Base-by-base conservation (phyloP, 2,888 invertebrate species). In the Agrotis ipsilon region DNA sequence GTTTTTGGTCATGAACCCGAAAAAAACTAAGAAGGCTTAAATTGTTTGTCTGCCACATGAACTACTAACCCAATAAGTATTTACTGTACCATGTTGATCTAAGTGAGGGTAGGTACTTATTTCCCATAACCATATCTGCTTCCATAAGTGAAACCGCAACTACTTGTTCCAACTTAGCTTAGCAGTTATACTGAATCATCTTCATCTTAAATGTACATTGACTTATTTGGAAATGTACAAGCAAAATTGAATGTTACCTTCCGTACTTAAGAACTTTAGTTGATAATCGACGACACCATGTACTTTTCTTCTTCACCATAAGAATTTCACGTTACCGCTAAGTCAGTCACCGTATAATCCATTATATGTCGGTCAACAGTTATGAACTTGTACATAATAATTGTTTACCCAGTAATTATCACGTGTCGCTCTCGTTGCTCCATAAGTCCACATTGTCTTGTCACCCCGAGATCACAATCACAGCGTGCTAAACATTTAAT, bases 341-440 rank as follows among this genome's bases (percentile, higher is more conserved):
- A 71, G 54, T 24, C 21, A 72, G 57, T 68, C 68, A 78, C 84
- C 72, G 82, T 74, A 73, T 48, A 67, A n/a, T 83, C 70, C 71
- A 74, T 79, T 78, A 55, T 72, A 83, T 79, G 75, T 85, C 78
- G 81, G 77, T 54, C 82, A 85, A 82, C 86, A 80, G 84, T 75
- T 85, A 86, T 82, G 84, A 82, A 74, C 80, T 83, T 78, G 82
- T 80, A 80, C 73, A 69, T 80, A 82, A 84, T 84, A 82, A 84
- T 84, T 84, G 82, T 86, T 84, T 82, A 84, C 62, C 24, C 58
- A 52, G 71, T 78, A 81, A 84, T 85, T 84, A 84, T 27, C 70
- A 61, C 72, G 66, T 74, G 75, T 83, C 84, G 84, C 73, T 85
- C 84, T 85, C 84, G 78, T 75, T 86, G 83, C 78, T 83, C 75